phyloP scores from a whole-genome alignment of 2,888 invertebrate genomes.

The Nomada lathburiana region DNA sequence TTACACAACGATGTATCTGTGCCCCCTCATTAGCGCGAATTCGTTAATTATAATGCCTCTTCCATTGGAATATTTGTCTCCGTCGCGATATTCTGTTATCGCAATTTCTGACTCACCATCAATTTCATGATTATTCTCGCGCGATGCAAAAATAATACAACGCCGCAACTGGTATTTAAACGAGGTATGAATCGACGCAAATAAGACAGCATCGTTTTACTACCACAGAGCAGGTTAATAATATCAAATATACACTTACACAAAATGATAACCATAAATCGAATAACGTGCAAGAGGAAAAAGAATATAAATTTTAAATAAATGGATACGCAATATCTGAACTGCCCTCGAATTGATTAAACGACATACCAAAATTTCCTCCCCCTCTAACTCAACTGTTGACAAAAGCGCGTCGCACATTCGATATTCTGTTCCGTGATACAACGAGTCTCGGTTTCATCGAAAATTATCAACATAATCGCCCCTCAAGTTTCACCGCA shows the following conservation, averaged over 20 bases:
- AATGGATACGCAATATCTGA: too few species aligned
- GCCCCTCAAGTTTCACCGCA: slow-evolving; percentile 12
- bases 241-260: too few species aligned
- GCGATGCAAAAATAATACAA: too few species aligned
- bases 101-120: neutral
- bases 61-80: neutral
- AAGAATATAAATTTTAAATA: too few species aligned
- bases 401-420: neutral
- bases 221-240: too few species aligned
- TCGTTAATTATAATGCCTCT: neutral
- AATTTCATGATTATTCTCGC: too few species aligned
- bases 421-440: slow-evolving; percentile 24
- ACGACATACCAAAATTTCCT: neutral
- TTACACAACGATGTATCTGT: neutral
- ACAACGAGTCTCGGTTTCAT: neutral
- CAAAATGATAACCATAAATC: too few species aligned
- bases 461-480: slow-evolving; percentile 41
- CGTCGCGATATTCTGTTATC: neutral
- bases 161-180: too few species aligned
- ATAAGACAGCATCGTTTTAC: too few species aligned
- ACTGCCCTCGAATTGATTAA: too few species aligned
- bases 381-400: neutral
- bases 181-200: too few species aligned
- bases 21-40: neutral
- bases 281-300: too few species aligned